Conservation (phyloP, 2,113 vertebrate species). For the Pygoscelis adeliae region DNA sequence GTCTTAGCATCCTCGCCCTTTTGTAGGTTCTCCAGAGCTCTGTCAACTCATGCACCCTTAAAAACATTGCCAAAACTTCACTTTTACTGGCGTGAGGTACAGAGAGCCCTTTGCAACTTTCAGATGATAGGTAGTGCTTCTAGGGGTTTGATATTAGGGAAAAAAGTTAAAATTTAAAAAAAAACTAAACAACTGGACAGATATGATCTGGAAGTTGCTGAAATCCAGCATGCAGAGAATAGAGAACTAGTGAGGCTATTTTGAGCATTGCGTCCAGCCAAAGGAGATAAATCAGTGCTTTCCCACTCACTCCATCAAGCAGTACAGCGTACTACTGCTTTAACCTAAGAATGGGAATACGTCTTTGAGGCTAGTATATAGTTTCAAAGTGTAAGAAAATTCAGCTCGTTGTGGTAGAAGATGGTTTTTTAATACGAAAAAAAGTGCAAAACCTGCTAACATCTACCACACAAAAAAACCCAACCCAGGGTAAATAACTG, state of each 20-base stretch:
- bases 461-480: background rate
- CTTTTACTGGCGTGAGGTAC: background rate
- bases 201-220: background rate
- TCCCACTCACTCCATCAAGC: background rate
- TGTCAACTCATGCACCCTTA: background rate
- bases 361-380: background rate
- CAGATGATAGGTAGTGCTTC: background rate
- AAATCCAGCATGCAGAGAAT: background rate
- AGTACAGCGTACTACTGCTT: background rate
- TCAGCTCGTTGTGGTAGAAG: background rate
- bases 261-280: background rate
- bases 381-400: background rate
- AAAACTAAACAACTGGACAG: background rate
- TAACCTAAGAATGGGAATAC: background rate
- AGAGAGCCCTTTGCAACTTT: background rate
- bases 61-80: background rate
- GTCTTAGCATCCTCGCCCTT: background rate
- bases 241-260: background rate
- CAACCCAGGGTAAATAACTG: background rate
- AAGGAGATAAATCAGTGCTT: background rate
- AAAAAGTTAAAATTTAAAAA: background rate
- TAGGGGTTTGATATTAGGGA: background rate
- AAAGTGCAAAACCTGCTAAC: background rate
- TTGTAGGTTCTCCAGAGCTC: background rate
- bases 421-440: background rate